Evolutionary conservation across 2,113 vertebrate species (phyloP), one percentile per base, ranked within the genome.

Genomic region (Brachirus orientalis): DNA sequence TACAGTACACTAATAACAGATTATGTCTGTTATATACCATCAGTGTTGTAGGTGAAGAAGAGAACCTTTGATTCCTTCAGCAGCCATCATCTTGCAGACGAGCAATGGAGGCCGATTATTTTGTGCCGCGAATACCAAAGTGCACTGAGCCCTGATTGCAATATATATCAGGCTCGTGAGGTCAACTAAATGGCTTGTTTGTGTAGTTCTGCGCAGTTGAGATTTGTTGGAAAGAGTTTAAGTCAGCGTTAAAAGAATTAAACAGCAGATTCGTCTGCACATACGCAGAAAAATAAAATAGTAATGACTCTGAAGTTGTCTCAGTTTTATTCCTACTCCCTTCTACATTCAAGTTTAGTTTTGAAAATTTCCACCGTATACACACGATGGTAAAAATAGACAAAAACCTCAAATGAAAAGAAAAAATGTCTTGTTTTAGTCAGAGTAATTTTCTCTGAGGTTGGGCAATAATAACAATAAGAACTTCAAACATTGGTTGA

Each of bases 371-470:
- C 47, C 47, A 40, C 45, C 50, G 45, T 10, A 43, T 36, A 19
- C 58, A 33, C 55, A 46, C 51, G 9, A 9, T 56, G 37, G 14
- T 43, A 48, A 60, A 79, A 56, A 65, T 58, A 65, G 10, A 55
- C 44, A 69, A 33, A 64, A 45, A 48, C 20, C 41, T 58, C 52
- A 54, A 55, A 68, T 41, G 13, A 59, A 59, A 43, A 9, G 10
- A 4, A 35, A n/a, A 59, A 19, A 19, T n/a, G 1, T 43, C 35
- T 35, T 53, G 20, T 41, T 41, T 60, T 10, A 20, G 20, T 44
- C 20, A 13, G 6, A 40, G 44, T 56, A 17, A 65, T 28, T 63
- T 58, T 56, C 61, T 63, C 17, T 9, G 46, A 20, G 40, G 61
- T 67, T 0, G 13, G 61, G 52, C 54, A 74, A 33, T 44, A 68